Base-by-base conservation (phyloP, 2,797 vertebrate genomes). In the Phalanger gymnotis region DNA sequence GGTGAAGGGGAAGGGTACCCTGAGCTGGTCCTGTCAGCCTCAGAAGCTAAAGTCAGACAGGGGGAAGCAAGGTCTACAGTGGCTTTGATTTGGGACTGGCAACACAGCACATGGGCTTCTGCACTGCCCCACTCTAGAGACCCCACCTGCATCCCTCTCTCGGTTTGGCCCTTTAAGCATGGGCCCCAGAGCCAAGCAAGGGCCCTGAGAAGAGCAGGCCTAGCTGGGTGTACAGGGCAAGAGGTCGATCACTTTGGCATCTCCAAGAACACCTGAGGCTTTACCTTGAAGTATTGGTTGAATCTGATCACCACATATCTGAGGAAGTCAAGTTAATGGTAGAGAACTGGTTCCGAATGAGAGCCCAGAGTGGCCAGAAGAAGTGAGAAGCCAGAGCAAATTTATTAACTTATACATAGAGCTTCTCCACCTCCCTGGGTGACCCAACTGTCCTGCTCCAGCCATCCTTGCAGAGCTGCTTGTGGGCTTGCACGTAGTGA, bases 301-400 rank as follows among this genome's bases (percentile, higher is more conserved):
- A 99, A 99, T 95, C 99, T 99, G 94, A 99, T 98, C 98, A 99
- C 99, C 4, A 99, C 99, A 61, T 99, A 99, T 98, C 99, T 99
- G 40, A 99, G 99, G 98, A 99, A 99, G 98, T 99, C 99, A 96
- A 99, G 97, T 99, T 99, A 92, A 99, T 99, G 98, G 99, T 98
- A 93, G 99, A 99, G 98, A 99, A 99, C 98, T 99, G 99, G 95
- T 99, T 99, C 98, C 99, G 99, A 98, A 99, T 99, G 91, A 99
- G 99, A 0, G 99, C 99, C 99, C 99, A 99, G 98, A 99, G 99
- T 0, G 99, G 99, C 99, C 99, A 99, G 96, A 99, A 99, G 98
- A 99, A 99, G 98, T 99, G 99, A 90, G 99, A 99, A 0, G 99
- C 99, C 99, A 99, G 98, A 95, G 99, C 99, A 96, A 99, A 99